Percentiles rank a stretch among this genome's conserved stretches.
Evolutionary conservation across 2,888 invertebrate species (phyloP).

Genomic region (Noctuana brunneofusca): DNA sequence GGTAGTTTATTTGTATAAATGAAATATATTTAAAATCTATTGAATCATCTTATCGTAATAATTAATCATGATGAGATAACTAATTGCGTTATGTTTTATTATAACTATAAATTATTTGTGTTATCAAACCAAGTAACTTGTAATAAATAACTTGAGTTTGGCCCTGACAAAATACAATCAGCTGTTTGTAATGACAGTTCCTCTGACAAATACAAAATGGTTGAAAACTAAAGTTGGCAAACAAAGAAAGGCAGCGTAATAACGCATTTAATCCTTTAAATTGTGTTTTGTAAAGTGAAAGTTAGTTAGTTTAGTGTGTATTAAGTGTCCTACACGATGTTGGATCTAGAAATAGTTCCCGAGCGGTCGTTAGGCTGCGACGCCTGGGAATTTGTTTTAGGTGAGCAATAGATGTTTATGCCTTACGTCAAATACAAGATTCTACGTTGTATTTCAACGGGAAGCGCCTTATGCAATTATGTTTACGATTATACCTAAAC

Average conservation of each 20-base stretch:
- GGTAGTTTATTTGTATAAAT: too few relatives aligned
- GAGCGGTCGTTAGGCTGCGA: conserved; percentile 97
- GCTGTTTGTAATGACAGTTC: conserved; percentile 84
- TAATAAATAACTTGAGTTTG: conserved; percentile 42
- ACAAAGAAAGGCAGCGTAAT: conserved; percentile 82
- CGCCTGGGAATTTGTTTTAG: conserved; percentile 98
- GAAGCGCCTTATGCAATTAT: conserved; percentile 74
- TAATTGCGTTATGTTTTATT: too few relatives aligned
- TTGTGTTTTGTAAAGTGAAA: conserved; percentile 72
- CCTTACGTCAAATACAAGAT: conserved; percentile 69
- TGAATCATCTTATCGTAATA: too few relatives aligned
- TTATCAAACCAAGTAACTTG: neutral
- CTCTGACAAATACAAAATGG: conserved; percentile 84
- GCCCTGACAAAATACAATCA: conserved; percentile 79
- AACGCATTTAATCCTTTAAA: conserved; percentile 69
- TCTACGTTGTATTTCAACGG: conserved; percentile 79
- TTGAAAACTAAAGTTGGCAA: conserved; percentile 83
- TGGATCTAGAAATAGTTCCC: conserved; percentile 98
- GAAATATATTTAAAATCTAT: too few relatives aligned
- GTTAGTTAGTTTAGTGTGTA: conserved; percentile 89
- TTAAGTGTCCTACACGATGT: conserved; percentile 89
- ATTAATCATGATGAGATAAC: too few relatives aligned
- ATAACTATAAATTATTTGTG: neutral
- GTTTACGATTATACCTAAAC: conserved; percentile 41
- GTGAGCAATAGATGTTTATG: conserved; percentile 81